Evolutionary conservation across 2,797 vertebrate species (phyloP).

Genomic region (Crenuchus spilurus): DNA sequence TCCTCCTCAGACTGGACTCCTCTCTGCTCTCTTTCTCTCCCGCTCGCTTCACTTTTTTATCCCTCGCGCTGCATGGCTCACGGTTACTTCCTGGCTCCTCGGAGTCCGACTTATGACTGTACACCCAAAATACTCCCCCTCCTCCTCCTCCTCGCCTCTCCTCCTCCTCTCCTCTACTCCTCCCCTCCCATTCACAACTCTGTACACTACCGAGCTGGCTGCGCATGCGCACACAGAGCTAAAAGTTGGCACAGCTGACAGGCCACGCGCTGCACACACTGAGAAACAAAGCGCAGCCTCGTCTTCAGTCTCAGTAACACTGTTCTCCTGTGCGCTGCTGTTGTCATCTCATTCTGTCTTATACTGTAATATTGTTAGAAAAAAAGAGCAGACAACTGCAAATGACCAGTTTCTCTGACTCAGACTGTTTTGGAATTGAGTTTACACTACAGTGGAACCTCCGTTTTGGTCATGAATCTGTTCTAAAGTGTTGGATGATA

Average conservation of each 20-base stretch:
- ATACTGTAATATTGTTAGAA: too few species aligned
- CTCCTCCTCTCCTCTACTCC: background rate
- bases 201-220: conserved; percentile 61
- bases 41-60: conserved; percentile 57
- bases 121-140: conserved; percentile 77
- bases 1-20: background rate
- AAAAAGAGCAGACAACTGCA: too few species aligned
- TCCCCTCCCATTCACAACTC: conserved; percentile 87
- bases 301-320: too few species aligned
- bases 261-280: background rate
- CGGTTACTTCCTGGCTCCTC: conserved; percentile 84
- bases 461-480: too few species aligned
- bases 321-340: too few species aligned
- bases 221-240: conserved; percentile 54
- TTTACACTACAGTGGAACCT: too few species aligned
- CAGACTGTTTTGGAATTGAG: too few species aligned
- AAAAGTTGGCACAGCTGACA: conserved; percentile 7
- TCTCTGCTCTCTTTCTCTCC: conserved; percentile 44
- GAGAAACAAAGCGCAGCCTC: too few species aligned
- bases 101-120: conserved; percentile 82
- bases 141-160: background rate
- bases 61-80: conserved; percentile 62
- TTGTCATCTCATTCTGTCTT: too few species aligned
- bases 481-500: too few species aligned
- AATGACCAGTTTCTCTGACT: too few species aligned